Percentiles rank a stretch among this genome's conserved stretches.
These are phyloP conservation scores for Venustoraphidia nigricollis DNA, from an alignment of 2,888 invertebrate species.

Conservation along the genomic window DNA sequence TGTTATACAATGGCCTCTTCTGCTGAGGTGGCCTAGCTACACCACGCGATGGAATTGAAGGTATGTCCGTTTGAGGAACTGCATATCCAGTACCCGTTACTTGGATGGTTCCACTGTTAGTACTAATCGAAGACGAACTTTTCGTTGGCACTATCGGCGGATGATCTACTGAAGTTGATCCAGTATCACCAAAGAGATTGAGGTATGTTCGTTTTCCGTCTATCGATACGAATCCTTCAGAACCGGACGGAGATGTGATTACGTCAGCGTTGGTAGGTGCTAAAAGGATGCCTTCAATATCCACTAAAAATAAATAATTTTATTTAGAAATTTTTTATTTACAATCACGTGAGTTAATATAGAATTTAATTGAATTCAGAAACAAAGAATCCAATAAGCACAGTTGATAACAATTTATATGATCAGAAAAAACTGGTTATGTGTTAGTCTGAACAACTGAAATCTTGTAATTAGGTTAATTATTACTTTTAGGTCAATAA, in stretches of 20 bases:
- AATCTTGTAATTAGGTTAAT: too few relatives aligned
- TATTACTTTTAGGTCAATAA: too few relatives aligned
- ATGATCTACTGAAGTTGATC: conserved; percentile 17
- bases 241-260: conserved; percentile 63
- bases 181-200: conserved; percentile 57
- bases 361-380: too few relatives aligned
- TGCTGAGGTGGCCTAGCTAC: conserved; percentile 24
- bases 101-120: conserved; percentile 17
- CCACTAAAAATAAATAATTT: conserved; percentile 30
- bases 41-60: conserved; percentile 20
- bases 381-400: too few relatives aligned
- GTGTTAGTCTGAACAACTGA: too few relatives aligned
- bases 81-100: conserved; percentile 49
- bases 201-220: conserved; percentile 82
- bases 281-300: conserved; percentile 39
- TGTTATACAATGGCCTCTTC: conserved; percentile 38
- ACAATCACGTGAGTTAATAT: too few relatives aligned
- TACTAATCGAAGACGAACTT: conserved; percentile 15
- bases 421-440: too few relatives aligned
- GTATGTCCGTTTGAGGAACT: conserved; percentile 42
- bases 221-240: conserved; percentile 79
- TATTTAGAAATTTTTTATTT: not conserved
- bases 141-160: conserved; percentile 19
- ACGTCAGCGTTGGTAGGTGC: conserved; percentile 38
- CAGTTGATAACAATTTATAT: too few relatives aligned